Base-by-base conservation (phyloP, 2,888 invertebrate genomes). In the Rhingia rostrata region DNA sequence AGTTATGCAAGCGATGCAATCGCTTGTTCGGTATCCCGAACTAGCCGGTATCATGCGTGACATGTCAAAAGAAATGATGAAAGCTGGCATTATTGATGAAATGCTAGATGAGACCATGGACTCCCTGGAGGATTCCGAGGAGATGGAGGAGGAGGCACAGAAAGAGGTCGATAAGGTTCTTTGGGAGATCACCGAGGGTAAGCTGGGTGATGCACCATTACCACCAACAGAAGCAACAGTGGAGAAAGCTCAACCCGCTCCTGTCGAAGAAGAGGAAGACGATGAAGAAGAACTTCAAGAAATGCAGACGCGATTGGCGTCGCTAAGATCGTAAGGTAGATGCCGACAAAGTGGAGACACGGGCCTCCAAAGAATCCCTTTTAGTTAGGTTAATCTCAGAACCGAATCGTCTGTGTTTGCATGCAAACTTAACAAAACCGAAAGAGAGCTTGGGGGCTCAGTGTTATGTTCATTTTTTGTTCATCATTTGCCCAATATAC, bases 91-190 rank as follows among this genome's bases (percentile, higher is more conserved):
- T 80, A 97, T 99, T 67, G 99, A 99, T 91, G 99, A 99, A 92
- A 98, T 99, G 99, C 92, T 99, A 49, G 99, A 99, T 87, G 99
- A 99, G 90, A 98, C 98, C 37, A 96, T 99, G 95, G 98, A 98
- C 83, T 93, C 94, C 4, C 94, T 98, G 86, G 98, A 98, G 88
- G 97, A 97, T 90, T 95, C 96, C 5, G 98, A 98, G 88, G 98
- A 98, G 89, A 94, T 99, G 93, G 99, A 99, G 89, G 98, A 99
- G 88, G 97, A 97, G 87, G 99, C 98, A 4, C 97, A 98, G 91
- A 94, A 94, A 86, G 98, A 99, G 93, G 96, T 98, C 35, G 97
- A 98, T 89, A 97, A 97, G 93, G 96, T 97, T 4, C 92, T 97
- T 5, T 97, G 96, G 96, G 97, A 97, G 92, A 92, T 97, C 7